Evolutionary conservation across 2,797 vertebrate species (phyloP).

Genomic region (Presbytis comata): DNA sequence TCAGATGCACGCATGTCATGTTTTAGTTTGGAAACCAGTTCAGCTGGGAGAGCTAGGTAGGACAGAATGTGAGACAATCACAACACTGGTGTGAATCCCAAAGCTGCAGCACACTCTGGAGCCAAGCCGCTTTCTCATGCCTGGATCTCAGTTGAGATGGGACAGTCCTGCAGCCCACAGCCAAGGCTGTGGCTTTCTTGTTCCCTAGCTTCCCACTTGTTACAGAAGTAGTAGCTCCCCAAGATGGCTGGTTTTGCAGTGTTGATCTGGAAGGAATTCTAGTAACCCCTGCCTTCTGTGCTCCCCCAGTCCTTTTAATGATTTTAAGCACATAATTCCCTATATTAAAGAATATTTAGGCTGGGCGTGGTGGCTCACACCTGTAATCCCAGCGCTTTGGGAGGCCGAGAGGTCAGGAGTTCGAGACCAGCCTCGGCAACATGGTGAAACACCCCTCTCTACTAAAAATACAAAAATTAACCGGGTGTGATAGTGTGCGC

Average conservation of each 20-base stretch:
- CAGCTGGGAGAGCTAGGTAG: neutral
- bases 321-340: neutral
- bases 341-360: neutral
- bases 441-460: neutral
- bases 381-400: neutral
- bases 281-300: neutral
- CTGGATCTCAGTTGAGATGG: neutral
- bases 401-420: neutral
- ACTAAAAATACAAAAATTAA: neutral
- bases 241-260: no score
- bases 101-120: neutral
- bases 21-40: neutral
- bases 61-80: neutral
- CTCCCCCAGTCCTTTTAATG: neutral
- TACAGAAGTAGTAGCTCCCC: neutral
- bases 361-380: neutral
- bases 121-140: neutral
- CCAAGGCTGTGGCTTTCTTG: neutral
- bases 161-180: neutral
- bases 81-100: neutral
- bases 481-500: rapidly evolving
- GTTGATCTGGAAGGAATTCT: neutral
- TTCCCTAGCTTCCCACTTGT: neutral
- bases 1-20: neutral
- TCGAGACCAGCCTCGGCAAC: neutral